Evolutionary conservation across 2,113 vertebrate genomes (phyloP), one percentile per base, ranked within the genome.

Genomic region (Emberiza fucata): DNA sequence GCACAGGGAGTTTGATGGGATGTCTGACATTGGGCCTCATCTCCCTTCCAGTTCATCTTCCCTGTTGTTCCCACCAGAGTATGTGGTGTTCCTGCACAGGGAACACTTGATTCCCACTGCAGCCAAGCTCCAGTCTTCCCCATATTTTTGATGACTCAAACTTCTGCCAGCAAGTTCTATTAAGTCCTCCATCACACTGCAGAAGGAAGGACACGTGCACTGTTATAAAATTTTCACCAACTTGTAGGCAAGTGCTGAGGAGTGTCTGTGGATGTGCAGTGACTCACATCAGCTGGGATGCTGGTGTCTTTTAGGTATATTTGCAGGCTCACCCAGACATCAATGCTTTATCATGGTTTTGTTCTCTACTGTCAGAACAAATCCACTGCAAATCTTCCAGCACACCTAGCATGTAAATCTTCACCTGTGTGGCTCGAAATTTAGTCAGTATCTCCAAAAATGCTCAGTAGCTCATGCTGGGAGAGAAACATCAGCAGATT

Each of bases 91-190:
- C 22, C 39, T 65, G 28, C 20, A 23, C 20, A 14, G 8, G 16
- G 16, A 88, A 22, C 0, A 1, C 25, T 65, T 0, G 0, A 35
- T 70, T 88, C 18, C 33, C 35, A 29, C 45, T 47, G 39, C 39
- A 86, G 56, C 13, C 1, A 4, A 50, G 9, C 29, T 78, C 61
- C 76, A 45, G 12, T 42, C 50, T 81, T 88, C 18, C 25, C 33
- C 6, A 7, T 33, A 54, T 71, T 51, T 76, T 42, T 66, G 47
- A n/a, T 17, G 14, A 42, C 61, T 84, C 76, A 73, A 57, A 40
- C 5, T 70, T 83, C 39, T 33, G 13, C 23, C 68, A 73, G 10
- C 0, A 4, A 53, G 5, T 47, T 63, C 60, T 42, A 8, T 23
- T 17, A 31, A 8, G 31, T 35, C 78, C 51, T 91, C 35, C 48